Base-by-base conservation (phyloP, 64 coral and sea anemone species). In the Montipora foliosa region DNA sequence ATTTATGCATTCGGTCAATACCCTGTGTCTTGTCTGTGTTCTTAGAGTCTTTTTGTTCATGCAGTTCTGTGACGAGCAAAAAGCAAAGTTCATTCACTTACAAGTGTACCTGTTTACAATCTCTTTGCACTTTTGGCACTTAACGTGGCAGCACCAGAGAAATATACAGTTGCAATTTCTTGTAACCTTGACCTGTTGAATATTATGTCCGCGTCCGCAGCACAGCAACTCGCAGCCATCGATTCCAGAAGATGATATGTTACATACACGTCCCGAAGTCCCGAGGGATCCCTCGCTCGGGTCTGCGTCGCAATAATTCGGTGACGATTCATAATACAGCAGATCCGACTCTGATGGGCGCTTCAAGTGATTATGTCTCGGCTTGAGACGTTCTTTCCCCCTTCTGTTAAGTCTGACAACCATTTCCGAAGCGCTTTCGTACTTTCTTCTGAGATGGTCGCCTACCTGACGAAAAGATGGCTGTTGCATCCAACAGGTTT, bases 171-270 rank as follows among this genome's bases (percentile, higher is more conserved):
- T 94, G 75, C 98, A 99, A 68, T 99, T 99, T 74, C 79, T 83
- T 8, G 92, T 94, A 37, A 94, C 80, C 75, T 94, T 92, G 4
- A 79, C 89, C 44, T 96, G 89, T 19, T 99, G 98, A 12, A 99
- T 93, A 76, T 99, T 99, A 76, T 99, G 95, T 0, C 98, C 98
- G 6, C 98, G 89, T 24, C 98, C 98, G n/a, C 98, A 99, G 52
- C 98, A 99, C 19, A 99, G 48, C 64, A 99, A 55, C 21, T 96
- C 92, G 61, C 98, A 99, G 6, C 98, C 95, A 44, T 99, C 95
- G 15, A 99, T 94, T 45, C 95, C 95, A 17, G 89, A 78, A 5
- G 98, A 99, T 5, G 98, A 92, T 50, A 94, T 87, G 77, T 99
- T 99, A 48, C 98, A 99, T 44, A 77, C 73, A 6, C 98, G 89